phyloP scores from a whole-genome alignment of 2,888 invertebrate genomes.

The Campoplex nolae region DNA sequence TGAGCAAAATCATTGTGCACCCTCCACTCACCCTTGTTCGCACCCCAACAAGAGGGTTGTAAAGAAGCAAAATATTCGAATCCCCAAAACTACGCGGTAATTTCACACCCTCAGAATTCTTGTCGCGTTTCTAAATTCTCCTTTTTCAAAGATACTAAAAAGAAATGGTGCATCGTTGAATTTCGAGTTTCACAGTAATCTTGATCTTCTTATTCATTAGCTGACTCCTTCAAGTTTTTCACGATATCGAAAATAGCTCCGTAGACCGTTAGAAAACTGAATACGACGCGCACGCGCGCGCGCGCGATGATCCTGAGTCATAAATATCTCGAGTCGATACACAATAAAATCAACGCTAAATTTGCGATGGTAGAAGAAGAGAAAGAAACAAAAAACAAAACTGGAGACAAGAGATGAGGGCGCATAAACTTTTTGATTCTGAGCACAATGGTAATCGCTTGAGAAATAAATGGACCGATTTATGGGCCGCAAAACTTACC shows the following conservation, averaged over 20 bases:
- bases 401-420: constrained; percentile 19
- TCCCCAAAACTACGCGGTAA: constrained; percentile 2
- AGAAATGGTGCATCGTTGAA: too few species aligned
- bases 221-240: background rate
- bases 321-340: background rate
- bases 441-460: constrained; percentile 69
- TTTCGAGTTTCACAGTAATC: background rate
- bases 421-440: constrained; percentile 41
- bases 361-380: constrained; percentile 30
- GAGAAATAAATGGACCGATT: constrained; percentile 81
- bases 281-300: too few species aligned
- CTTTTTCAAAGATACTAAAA: background rate
- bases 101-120: constrained; percentile 42
- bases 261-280: too few species aligned
- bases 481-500: constrained; percentile 68
- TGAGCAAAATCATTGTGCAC: constrained; percentile 52
- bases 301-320: too few species aligned
- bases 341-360: constrained; percentile 33
- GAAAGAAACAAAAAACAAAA: constrained; percentile 18
- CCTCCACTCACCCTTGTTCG: constrained; percentile 51
- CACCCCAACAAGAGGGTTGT: constrained; percentile 18
- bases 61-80: constrained; percentile 40
- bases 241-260: too few species aligned
- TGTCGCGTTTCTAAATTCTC: constrained; percentile 42
- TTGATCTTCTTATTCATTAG: background rate